Conservation (phyloP, 1,140 invertebrate genomes). For the Popillia japonica region DNA sequence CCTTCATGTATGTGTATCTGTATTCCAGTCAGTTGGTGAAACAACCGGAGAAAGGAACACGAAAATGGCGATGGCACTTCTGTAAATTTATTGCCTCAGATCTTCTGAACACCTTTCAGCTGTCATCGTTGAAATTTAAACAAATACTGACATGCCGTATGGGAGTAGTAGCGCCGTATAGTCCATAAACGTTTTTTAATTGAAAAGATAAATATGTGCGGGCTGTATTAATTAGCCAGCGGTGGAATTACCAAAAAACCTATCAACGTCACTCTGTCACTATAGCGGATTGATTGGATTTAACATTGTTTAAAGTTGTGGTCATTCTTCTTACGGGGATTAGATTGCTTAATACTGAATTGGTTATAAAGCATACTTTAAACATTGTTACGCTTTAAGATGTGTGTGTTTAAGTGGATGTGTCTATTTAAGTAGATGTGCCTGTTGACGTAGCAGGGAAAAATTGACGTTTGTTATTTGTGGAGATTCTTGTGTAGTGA, state of each 20-base stretch:
- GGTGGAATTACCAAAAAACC: neutral
- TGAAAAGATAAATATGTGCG: slow-evolving; percentile 6
- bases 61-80: slow-evolving; percentile 9
- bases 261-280: slow-evolving; percentile 3
- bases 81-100: slow-evolving; percentile 6
- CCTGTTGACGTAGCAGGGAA: neutral
- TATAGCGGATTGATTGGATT: neutral
- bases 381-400: neutral
- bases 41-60: neutral
- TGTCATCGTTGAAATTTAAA: neutral
- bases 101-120: slow-evolving; percentile 5
- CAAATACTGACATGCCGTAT: neutral
- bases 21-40: slow-evolving; percentile 9
- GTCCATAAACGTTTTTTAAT: slow-evolving; percentile 9
- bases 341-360: neutral
- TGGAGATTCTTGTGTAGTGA: neutral
- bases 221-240: neutral
- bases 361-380: neutral
- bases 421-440: neutral
- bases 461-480: slow-evolving; percentile 7
- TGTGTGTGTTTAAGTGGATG: no score
- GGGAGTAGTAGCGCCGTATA: neutral
- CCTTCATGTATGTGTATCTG: neutral
- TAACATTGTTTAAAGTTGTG: slow-evolving; percentile 7
- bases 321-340: neutral